These are phyloP conservation scores for Hippoglossus hippoglossus DNA, from an alignment of 2,797 vertebrate species.

Conservation along the genomic window DNA sequence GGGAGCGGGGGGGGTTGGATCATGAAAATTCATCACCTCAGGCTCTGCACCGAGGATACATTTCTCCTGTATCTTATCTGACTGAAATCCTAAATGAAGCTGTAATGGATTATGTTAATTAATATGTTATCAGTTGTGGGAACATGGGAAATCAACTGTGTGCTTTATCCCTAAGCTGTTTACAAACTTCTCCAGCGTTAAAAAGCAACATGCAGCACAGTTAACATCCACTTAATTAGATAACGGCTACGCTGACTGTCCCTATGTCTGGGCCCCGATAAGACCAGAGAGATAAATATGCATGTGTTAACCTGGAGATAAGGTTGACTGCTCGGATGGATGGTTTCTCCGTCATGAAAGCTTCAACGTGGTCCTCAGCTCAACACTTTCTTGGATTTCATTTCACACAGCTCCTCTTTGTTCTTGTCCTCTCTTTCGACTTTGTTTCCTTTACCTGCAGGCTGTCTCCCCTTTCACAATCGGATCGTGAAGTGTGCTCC, in stretches of 20 bases:
- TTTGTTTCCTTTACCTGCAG: slow-evolving; percentile 42
- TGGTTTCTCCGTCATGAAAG: slow-evolving; percentile 3
- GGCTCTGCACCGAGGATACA: slow-evolving; percentile 19
- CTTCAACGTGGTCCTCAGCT: neutral
- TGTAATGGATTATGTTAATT: slow-evolving; percentile 70
- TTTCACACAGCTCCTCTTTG: slow-evolving; percentile 19
- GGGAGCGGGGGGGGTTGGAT: neutral
- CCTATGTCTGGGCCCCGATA: slow-evolving; percentile 29
- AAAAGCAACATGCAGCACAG: slow-evolving; percentile 30
- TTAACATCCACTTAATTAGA: slow-evolving; percentile 44
- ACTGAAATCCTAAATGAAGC: slow-evolving; percentile 47
- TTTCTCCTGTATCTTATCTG: slow-evolving; percentile 53
- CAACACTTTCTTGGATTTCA: neutral
- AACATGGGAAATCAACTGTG: slow-evolving; percentile 62
- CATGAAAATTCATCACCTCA: slow-evolving; percentile 35
- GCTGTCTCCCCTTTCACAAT: slow-evolving; percentile 23
- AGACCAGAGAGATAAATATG: slow-evolving; percentile 25
- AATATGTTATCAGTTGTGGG: slow-evolving; percentile 55
- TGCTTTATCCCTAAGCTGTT: slow-evolving; percentile 61
- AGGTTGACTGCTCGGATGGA: slow-evolving; percentile 25
- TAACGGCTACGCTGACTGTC: slow-evolving; percentile 48
- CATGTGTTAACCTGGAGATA: slow-evolving; percentile 9
- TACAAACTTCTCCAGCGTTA: slow-evolving; percentile 44
- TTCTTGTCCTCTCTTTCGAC: slow-evolving; percentile 47
- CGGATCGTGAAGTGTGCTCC: slow-evolving; percentile 32